Evolutionary conservation across 2,113 vertebrate genomes (phyloP), one percentile per base, ranked within the genome.

Genomic region (Sturnus vulgaris): DNA sequence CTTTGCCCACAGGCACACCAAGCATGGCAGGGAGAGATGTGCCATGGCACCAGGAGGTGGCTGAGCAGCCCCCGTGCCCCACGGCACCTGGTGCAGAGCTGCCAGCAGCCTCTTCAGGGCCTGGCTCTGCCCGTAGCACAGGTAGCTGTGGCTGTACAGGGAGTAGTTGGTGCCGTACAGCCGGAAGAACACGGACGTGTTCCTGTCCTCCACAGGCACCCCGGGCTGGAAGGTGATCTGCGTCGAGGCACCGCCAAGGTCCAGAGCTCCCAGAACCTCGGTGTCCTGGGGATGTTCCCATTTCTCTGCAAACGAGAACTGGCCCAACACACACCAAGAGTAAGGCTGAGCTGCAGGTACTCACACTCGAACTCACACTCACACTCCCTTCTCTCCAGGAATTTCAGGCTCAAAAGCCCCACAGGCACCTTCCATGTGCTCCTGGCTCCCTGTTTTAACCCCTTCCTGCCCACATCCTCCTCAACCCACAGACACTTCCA

Each of bases 231-330:
- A 99, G 82, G 98, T 96, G 82, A 98, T 98, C 97, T 99, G 98
- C 12, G 98, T 98, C 12, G 98, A 99, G 70, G 98, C 97, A 0
- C 98, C 98, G 22, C 98, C 98, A 31, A 99, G 94, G 92, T 99
- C 98, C 96, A 99, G 95, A 75, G 98, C 97, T 15, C 98, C 98
- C 3, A 97, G 66, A 40, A 97, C 96, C 21, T 88, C 93, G 0
- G 49, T 50, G 64, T 95, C 63, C 33, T 40, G 82, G 6, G 98
- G 98, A 12, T 72, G 98, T 40, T 97, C 84, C 98, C 98, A 99
- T 30, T 91, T 89, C 75, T 97, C 98, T 68, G 98, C 93, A 77
- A 98, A 98, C 55, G 98, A 97, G 80, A 95, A 98, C 98, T 99
- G 96, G 12, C 86, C 80, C 72, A 11, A 6, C 30, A 49, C n/a